Conservation (phyloP, 1,140 invertebrate species). For the Drosophila erecta region DNA sequence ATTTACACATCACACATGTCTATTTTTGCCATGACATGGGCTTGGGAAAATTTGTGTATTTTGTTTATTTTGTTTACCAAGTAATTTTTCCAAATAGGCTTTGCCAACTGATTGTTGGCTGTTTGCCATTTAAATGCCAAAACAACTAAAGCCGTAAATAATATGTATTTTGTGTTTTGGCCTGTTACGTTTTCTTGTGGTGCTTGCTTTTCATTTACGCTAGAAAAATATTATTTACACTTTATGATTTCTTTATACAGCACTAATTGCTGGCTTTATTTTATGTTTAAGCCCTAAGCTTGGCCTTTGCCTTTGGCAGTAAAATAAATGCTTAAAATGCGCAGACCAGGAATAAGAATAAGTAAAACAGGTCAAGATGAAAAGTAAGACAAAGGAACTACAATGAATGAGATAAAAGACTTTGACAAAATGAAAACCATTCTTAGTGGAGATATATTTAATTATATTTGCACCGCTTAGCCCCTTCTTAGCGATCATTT, state of each 20-base stretch:
- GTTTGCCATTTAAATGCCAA: conserved; percentile 58
- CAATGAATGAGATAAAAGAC: neutral
- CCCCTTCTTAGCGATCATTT: neutral
- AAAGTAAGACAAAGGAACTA: conserved; percentile 18
- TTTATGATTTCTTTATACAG: conserved; percentile 80
- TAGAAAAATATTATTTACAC: conserved; percentile 73
- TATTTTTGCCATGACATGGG: conserved; percentile 9
- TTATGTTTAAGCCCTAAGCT: conserved; percentile 25
- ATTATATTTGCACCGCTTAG: neutral
- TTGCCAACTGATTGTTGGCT: conserved; percentile 53
- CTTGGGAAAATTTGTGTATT: conserved; percentile 17
- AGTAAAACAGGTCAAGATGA: conserved; percentile 27
- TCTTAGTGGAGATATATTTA: neutral
- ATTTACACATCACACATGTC: conserved; percentile 6
- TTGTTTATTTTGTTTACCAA: conserved; percentile 60
- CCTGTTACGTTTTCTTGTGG: conserved; percentile 11
- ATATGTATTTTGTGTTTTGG: conserved; percentile 18
- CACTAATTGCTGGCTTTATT: conserved; percentile 72
- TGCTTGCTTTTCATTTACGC: conserved; percentile 69
- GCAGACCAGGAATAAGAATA: conserved; percentile 20
- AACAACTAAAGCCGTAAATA: conserved; percentile 72
- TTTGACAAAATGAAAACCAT: neutral
- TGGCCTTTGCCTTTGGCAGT: conserved; percentile 11
- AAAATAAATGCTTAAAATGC: conserved; percentile 23
- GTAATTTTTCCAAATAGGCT: conserved; percentile 63